Percentiles rank a stretch among this genome's conserved stretches.
Conservation (phyloP, 1,140 invertebrate species). For the Drosophila pruinosa region DNA sequence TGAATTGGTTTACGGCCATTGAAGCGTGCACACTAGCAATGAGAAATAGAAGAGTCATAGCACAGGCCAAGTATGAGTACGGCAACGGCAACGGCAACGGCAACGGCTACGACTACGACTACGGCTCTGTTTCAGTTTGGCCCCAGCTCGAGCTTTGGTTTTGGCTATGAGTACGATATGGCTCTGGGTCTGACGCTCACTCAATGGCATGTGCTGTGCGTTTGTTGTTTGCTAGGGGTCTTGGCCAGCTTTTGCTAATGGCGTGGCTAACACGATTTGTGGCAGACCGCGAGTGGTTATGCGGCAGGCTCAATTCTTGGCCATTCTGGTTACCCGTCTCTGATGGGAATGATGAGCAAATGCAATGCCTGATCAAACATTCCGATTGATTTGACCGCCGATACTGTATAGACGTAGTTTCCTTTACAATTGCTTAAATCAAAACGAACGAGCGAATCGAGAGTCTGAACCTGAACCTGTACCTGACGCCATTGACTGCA, state of each 20-base stretch:
- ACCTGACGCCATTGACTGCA: no score
- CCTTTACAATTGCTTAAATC: constrained; percentile 23
- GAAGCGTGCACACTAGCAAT: constrained; percentile 58
- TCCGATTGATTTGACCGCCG: constrained; percentile 56
- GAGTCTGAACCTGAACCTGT: constrained; percentile 2
- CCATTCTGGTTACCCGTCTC: constrained; percentile 3
- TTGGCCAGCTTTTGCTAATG: constrained; percentile 74
- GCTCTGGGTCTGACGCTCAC: background rate
- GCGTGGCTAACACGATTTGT: constrained; percentile 78
- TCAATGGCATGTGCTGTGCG: constrained; percentile 26
- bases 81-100: background rate
- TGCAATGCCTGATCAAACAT: constrained; percentile 76
- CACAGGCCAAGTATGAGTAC: no score
- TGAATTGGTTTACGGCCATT: constrained; percentile 77
- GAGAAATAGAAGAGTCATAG: constrained; percentile 21
- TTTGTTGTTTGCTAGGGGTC: constrained; percentile 41
- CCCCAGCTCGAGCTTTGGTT: background rate
- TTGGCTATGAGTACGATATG: background rate
- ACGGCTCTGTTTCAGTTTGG: background rate
- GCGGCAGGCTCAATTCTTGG: constrained; percentile 11
- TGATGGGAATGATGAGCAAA: constrained; percentile 54
- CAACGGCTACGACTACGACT: background rate
- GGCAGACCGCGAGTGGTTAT: constrained; percentile 55
- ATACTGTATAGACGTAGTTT: background rate
- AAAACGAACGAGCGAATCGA: background rate